Conservation (phyloP, 2,888 invertebrate genomes). For the Eristalis intricaria region DNA sequence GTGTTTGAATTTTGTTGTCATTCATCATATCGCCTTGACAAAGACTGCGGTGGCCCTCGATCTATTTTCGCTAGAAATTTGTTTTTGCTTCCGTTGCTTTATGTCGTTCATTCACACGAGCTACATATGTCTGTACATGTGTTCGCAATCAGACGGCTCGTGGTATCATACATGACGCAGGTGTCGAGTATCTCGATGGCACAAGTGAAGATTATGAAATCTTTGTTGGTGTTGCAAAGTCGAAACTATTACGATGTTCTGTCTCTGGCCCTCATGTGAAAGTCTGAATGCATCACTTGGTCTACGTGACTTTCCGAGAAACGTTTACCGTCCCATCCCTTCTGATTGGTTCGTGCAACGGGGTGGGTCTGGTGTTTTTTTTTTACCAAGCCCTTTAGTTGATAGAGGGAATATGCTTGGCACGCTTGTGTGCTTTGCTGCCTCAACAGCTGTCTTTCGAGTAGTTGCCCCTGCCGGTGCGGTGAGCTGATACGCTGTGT, state of each 20-base stretch:
- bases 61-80: neutral
- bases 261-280: neutral
- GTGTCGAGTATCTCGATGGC: neutral
- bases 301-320: neutral
- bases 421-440: neutral
- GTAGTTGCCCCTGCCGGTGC: neutral
- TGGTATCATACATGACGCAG: neutral
- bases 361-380: neutral
- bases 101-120: constrained; percentile 14
- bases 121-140: neutral
- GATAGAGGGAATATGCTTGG: neutral
- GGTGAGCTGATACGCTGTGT: neutral
- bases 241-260: neutral
- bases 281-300: neutral
- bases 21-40: neutral
- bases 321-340: neutral
- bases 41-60: neutral
- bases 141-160: neutral
- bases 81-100: neutral
- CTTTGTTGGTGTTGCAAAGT: neutral
- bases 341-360: neutral
- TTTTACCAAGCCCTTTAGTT: neutral
- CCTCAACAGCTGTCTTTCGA: neutral
- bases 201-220: constrained; percentile 1
- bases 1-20: neutral